These are phyloP conservation scores for Sebastes trivittatus DNA, from an alignment of 2,797 vertebrate species.

Conservation along the genomic window DNA sequence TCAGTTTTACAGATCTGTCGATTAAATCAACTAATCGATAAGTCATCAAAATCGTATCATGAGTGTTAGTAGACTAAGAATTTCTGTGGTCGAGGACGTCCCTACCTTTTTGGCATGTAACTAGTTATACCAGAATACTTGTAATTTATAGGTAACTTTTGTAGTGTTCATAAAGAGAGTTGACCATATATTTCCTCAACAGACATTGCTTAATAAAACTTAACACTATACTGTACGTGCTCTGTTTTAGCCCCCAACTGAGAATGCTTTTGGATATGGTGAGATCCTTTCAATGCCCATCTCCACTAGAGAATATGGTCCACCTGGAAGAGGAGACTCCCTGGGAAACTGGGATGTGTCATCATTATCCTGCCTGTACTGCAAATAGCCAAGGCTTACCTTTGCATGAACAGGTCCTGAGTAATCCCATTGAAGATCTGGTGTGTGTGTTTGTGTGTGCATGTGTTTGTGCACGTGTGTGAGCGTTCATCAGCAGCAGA, in stretches of 20 bases:
- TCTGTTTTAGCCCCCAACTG: background rate
- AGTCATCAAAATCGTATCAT: too few relatives aligned
- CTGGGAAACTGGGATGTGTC: constrained; percentile 46
- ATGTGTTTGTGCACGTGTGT: background rate
- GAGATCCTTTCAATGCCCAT: background rate
- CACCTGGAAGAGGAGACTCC: constrained; percentile 26
- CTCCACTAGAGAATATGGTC: background rate
- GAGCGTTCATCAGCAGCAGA: constrained; percentile 49
- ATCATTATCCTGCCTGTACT: constrained; percentile 66
- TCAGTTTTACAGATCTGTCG: too few relatives aligned
- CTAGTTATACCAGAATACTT: background rate
- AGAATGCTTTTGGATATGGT: background rate
- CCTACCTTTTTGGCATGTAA: background rate
- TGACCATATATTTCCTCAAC: background rate
- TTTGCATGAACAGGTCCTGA: constrained; percentile 66
- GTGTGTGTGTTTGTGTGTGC: constrained; percentile 27
- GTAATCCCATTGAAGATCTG: constrained; percentile 72
- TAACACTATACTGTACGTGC: background rate
- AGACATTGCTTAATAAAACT: background rate
- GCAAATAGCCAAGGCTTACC: constrained; percentile 78
- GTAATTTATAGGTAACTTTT: background rate
- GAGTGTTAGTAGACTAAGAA: too few relatives aligned
- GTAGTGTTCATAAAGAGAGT: background rate
- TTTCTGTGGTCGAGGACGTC: too few relatives aligned
- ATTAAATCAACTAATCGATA: too few relatives aligned